Base-by-base conservation (phyloP, 2,888 invertebrate species). In the Gasteruption jaculator region DNA sequence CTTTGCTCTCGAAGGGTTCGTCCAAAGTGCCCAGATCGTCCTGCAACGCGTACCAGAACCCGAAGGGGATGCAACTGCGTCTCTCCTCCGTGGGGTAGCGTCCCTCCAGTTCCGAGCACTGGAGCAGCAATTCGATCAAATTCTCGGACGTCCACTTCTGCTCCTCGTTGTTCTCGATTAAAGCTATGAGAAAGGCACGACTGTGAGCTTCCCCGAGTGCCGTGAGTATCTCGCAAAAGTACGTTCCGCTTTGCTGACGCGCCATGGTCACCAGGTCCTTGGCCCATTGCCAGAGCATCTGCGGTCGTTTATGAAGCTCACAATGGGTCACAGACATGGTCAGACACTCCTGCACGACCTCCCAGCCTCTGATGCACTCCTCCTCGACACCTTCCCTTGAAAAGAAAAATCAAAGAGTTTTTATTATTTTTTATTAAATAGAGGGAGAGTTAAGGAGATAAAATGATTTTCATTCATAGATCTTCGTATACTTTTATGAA, bases 21-120 rank as follows among this genome's bases (percentile, higher is more conserved):
- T 70, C 69, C 2, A 69, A 30, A 2, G 57, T 64, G 0, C 33
- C 15, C 2, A 63, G 45, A 45, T 62, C 68, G 60, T 87, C 89
- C 77, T 94, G 93, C 38, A 94, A 71, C 41, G 86, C 83, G 66
- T 90, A 94, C 94, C 94, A 94, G 70, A 93, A 91, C 3, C 88
- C 86, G 72, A 93, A 85, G 0, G 91, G 81, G 49, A 91, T 78
- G 45, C 84, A 86, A 62, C 92, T 93, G 47, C 87, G 82, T 0
- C 82, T 85, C 72, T 94, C 95, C 60, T 94, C 89, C 3, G 86
- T 77, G 0, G 93, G 93, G 73, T 89, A 94, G 51, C 85, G 80
- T 0, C 93, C 93, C 6, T 85, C 81, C 48, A 84, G 80, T 46
- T 84, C 83, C 29, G 90, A 87, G 60, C 91, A 91, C 41, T 83